Conservation (phyloP, 1,140 invertebrate species). For the Teleogryllus occipitalis region DNA sequence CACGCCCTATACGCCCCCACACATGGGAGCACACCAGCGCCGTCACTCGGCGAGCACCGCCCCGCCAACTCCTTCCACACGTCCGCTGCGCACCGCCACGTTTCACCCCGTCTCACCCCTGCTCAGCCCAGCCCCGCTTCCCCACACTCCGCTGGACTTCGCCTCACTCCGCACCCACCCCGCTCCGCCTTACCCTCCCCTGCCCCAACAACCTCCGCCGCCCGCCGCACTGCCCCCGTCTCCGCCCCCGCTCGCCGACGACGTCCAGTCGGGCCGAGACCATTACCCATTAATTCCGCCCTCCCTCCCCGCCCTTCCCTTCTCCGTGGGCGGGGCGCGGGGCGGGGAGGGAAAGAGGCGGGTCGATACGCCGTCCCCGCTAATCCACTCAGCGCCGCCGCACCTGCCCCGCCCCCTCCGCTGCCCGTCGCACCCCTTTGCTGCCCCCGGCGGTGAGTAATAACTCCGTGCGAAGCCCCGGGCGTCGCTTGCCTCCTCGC, state of each 20-base stretch:
- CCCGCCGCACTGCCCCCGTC: too few species aligned
- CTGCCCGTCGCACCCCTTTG: neutral
- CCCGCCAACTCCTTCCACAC: too few species aligned
- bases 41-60: too few species aligned
- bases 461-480: neutral
- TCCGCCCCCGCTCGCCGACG: neutral
- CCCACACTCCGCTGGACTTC: too few species aligned
- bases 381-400: slow-evolving; percentile 2
- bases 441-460: neutral
- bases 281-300: neutral
- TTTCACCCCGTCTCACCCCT: too few species aligned
- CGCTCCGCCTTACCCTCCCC: too few species aligned
- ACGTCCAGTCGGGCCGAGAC: neutral
- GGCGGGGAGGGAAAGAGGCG: neutral
- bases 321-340: neutral
- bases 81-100: too few species aligned
- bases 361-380: neutral
- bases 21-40: too few species aligned
- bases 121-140: too few species aligned
- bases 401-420: neutral
- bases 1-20: too few species aligned
- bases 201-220: neutral
- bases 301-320: neutral
- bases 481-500: too few species aligned
- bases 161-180: too few species aligned